Base-by-base conservation (phyloP, 2,797 vertebrate genomes). In the Pelobates cultripes region DNA sequence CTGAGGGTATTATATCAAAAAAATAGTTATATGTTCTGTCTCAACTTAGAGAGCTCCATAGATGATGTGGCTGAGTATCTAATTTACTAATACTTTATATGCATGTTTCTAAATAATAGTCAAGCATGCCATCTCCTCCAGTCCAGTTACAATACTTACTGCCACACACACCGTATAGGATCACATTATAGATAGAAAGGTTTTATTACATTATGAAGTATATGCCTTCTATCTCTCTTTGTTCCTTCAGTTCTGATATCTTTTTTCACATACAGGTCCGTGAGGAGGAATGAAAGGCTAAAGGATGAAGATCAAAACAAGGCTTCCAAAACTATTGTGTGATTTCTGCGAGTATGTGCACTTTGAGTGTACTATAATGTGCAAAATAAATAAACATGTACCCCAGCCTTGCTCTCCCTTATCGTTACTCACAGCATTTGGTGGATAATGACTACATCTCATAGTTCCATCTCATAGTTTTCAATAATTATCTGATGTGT, bases 231-330 rank as follows among this genome's bases (percentile, higher is more conserved):
- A 4, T 64, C 7, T 64, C n/a, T 14, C 7, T 40, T 64, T 64
- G 17, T 40, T n/a, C 6, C 8, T 64, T 14, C 4, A 64, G 4
- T 10, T 64, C 61, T 64, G 61, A 64, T 1, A 28, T 64, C 13
- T 6, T 47, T 13, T 64, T 47, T 64, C 60, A 9, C 4, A 6
- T 47, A 40, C 57, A 81, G 79, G 73, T 81, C n/a, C 79, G 79
- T 75, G 79, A 81, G 68, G 79, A 81, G 43, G 79, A 81, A 55
- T 81, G 72, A 70, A 75, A 81, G 7, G 60, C 6, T 57, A 44
- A 42, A 61, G 43, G 41, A 15, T 55, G 15, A n/a, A 40, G 41
- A 17, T 64, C 14, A 1, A 4, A 4, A 51, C 10, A 15, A 12
- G 13, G 9, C 13, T 12, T 57, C 14, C 3, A 57, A 57, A 12